Base-by-base conservation (phyloP, 2,888 invertebrate species). In the Pharmacophagus antenor region DNA sequence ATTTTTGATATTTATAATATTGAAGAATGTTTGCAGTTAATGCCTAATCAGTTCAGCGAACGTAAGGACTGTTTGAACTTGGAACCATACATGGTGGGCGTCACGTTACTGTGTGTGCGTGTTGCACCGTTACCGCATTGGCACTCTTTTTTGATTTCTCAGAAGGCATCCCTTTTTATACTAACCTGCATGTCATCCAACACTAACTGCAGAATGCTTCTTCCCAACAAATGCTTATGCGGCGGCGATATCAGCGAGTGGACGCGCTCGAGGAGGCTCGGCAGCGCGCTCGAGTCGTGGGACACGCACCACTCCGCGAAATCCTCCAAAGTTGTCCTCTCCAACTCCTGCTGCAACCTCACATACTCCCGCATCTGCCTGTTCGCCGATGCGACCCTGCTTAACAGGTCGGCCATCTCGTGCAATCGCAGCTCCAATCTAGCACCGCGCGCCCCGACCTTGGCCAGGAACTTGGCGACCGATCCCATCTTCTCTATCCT, bases 231-330 rank as follows among this genome's bases (percentile, higher is more conserved):
- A 27, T 82, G 78, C 6, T 76, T 72, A 56, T 88, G 84, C 2
- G 84, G 81, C 0, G 93, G 92, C 27, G 91, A 92, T 2, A 95
- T 83, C 21, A 93, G 85, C 5, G 92, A 82, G 76, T 95, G 94
- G 41, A 95, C 91, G 8, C 93, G 88, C 72, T 94, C 94, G 69
- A 96, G 78, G 22, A 95, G 73, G 63, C 93, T 92, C 27, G 93
- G 92, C 57, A 95, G 84, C 2, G 95, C 94, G 48, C 92, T 87
- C 0, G 93, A 84, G 69, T 93, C 92, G 68, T 94, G 94, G 0
- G 95, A 93, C 2, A 95, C 93, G 46, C 94, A 93, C 83, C 92
- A 92, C 65, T 88, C 89, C 0, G 95, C 95, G 73, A 95, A 96
- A 71, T 93, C 92, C 72, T 94, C 89, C 65, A 96, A 73, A 6